Base-by-base conservation (phyloP, 2,797 vertebrate genomes). In the Lutjanus argentimaculatus region DNA sequence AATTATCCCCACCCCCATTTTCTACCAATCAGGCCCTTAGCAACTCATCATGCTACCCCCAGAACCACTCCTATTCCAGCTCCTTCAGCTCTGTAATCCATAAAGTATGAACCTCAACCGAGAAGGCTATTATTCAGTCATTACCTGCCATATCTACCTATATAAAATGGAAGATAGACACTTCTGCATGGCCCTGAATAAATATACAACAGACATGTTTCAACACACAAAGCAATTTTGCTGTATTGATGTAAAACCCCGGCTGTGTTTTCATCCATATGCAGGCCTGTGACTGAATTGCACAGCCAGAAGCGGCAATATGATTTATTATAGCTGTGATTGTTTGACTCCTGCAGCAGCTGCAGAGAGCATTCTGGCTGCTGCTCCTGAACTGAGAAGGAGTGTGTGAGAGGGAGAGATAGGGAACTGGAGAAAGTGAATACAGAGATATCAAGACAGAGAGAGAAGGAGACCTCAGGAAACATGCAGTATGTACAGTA, bases 311-410 rank as follows among this genome's bases (percentile, higher is more conserved):
- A 57, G 71, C 78, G 72, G 72, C 82, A 74, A 46, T 79, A 62
- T 91, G 81, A 92, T 89, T 88, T 91, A 88, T 85, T 71, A 78
- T 42, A 46, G 75, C 69, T 57, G 61, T 46, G 79, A 88, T 75
- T 80, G 85, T 91, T 74, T 82, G 68, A 75, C 80, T 81, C 52
- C 45, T 16, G 45, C 66, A 59, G 77, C 82, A 72, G 79, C 77
- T 68, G 78, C 30, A 75, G 40, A 81, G 71, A 69, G 62, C 73
- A 56, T 65, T 71, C 59, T 55, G 55, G 72, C 45, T 56, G 66
- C 75, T 52, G 70, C 65, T 66, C 36, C 75, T 59, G 56, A 82
- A 45, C 72, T 76, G 62, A 73, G 52, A 64, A 40, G 58, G 36
- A 10, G 57, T n/a, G 19, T 43, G 25, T 25, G 5, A 14, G 66